These are phyloP conservation scores for Orchesella flavescens DNA, from an alignment of 2,888 invertebrate genomes.

Conservation along the genomic window DNA sequence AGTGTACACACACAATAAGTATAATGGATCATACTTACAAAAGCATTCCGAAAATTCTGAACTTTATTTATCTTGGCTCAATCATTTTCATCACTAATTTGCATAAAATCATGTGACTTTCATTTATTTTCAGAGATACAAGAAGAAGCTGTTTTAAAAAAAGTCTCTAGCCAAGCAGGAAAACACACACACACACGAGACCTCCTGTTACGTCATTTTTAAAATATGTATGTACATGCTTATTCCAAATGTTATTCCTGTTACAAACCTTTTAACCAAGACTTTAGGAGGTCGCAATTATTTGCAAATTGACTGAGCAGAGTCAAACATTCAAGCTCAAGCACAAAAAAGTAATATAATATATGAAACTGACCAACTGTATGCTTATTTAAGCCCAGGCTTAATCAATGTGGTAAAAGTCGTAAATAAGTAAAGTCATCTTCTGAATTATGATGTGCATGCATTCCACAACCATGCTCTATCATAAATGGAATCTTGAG, in stretches of 20 bases:
- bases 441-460: background rate
- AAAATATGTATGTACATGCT: background rate
- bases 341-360: constrained; percentile 4
- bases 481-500: constrained; percentile 9
- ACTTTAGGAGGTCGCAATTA: constrained; percentile 31
- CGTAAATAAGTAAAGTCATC: background rate
- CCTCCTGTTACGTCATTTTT: constrained; percentile 43
- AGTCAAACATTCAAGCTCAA: background rate
- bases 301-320: background rate
- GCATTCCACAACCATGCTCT: background rate
- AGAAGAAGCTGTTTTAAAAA: background rate
- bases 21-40: background rate
- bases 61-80: constrained; percentile 29
- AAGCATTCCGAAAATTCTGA: background rate
- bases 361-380: constrained; percentile 30
- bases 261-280: constrained; percentile 8
- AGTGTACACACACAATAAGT: too few relatives aligned
- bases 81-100: constrained; percentile 27
- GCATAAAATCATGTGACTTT: constrained; percentile 38
- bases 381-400: background rate
- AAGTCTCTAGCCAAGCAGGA: constrained; percentile 8
- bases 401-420: background rate
- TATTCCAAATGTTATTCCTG: background rate
- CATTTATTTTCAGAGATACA: constrained; percentile 10
- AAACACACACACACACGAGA: constrained; percentile 35